Base-by-base conservation (phyloP, 2,113 vertebrate species). In the Cromileptes altivelis region DNA sequence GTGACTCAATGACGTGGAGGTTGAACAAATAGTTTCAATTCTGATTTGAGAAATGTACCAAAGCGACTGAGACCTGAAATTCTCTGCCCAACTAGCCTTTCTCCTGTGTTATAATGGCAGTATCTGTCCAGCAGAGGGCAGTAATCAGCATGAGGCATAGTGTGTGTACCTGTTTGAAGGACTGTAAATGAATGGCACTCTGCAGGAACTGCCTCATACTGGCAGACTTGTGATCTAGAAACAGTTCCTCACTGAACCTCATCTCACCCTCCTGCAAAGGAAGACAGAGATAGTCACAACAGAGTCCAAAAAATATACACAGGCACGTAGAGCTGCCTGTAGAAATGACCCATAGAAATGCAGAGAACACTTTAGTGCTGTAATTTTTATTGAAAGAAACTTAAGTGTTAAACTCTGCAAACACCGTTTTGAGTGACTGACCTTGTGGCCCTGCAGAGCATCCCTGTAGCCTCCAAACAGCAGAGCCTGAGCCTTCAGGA, bases 391-490 rank as follows among this genome's bases (percentile, higher is more conserved):
- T 4, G 33, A 40, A 11, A 47, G 6, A 65, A 50, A 27, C 4
- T 13, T 2, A 19, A 27, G 21, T 42, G 21, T 23, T 69, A 4
- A 18, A 37, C 2, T 19, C 14, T 56, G 8, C 42, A 65, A 37
- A 6, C 7, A 37, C 33, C 6, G 6, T 37, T 37, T 37, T 70
- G 13, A 64, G 53, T 58, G 55, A 61, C 84, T 81, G 23, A 96
- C 95, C 81, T 45, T 23, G 3, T 83, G 6, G 53, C 70, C 91
- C 69, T 95, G 58, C 3, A 98, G 93, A 0, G 97, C 97, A 0
- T 97, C 96, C 6, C 93, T 96, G 90, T 98, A 98, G 1, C 96
- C 94, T 47, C 97, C 97, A 13, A 98, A 98, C 23, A 98, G 95
- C 82, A 96, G 87, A 1, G 96, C 96, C 87, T 98, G 97, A 19